Evolutionary conservation across 2,797 vertebrate species (phyloP), one percentile per base, ranked within the genome.

Genomic region (Cetoscarus ocellatus): DNA sequence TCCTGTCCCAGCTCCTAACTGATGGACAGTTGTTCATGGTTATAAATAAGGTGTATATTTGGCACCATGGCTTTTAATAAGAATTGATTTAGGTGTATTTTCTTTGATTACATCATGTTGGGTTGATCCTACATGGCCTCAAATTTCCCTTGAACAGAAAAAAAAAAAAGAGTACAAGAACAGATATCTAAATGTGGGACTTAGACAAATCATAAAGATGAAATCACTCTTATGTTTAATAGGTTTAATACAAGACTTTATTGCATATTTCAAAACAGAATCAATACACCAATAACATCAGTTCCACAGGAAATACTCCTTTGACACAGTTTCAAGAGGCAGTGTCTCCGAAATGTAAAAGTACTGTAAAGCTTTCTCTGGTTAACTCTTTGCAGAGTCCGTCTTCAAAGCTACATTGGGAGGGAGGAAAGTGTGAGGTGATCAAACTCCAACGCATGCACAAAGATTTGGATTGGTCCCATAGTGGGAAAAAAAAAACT

Each of bases 221-320:
- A n/a, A n/a, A n/a, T n/a, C 27, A 27, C 27, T 27, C 27, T 27
- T 27, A 27, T 2, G 27, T 2, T 27, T 0, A 60, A 3, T 17
- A 54, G 11, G 3, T 88, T 90, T 70, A 79, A 88, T 86, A 91
- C 75, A 86, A 89, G 71, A 91, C 86, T 95, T 95, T 93, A 95
- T 92, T 93, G 91, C 89, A 94, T 92, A 92, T 93, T 90, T 92
- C 55, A 84, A 86, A 51, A 89, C 79, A 70, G 67, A 70, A 64
- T 79, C 73, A 84, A 83, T 81, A 93, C 84, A 85, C 59, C 54
- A 84, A 73, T 59, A 74, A 76, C 44, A 79, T 61, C 61, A 85
- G 64, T 64, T 77, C 71, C 71, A 88, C 82, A 84, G 75, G 82
- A 80, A 70, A 85, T 59, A 75, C 55, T 75, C 11, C 65, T 56